Evolutionary conservation across 2,888 invertebrate species (phyloP).

Genomic region (Lasioglossum zephyrum): DNA sequence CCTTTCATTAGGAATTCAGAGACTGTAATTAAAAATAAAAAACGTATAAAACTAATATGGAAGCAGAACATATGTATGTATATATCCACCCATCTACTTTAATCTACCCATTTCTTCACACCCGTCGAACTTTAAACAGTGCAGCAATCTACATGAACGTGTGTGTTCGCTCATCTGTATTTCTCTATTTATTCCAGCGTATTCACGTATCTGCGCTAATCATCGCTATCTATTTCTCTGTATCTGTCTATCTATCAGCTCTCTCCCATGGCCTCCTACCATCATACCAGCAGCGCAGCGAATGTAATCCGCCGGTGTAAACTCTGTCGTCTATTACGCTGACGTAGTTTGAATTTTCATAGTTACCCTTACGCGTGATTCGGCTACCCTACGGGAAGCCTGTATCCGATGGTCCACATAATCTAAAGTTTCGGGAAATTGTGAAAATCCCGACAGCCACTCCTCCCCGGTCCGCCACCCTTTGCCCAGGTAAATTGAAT

Average conservation of each 20-base stretch:
- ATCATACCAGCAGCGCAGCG: background rate
- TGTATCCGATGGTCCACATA: slow-evolving; percentile 42
- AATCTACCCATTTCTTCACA: background rate
- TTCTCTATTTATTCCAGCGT: background rate
- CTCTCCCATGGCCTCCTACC: background rate
- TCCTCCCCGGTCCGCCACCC: too few species aligned
- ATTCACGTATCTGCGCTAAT: background rate
- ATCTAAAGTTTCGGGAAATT: slow-evolving; percentile 55
- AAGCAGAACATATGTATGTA: too few species aligned
- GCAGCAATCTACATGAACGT: background rate
- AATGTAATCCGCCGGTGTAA: slow-evolving; percentile 47
- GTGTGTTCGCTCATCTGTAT: background rate
- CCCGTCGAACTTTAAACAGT: background rate
- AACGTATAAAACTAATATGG: too few species aligned
- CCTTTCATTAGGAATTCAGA: too few species aligned
- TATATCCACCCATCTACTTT: background rate
- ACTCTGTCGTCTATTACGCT: slow-evolving; percentile 58
- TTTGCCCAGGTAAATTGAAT: slow-evolving; percentile 37
- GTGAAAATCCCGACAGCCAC: slow-evolving; percentile 29
- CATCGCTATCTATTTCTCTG: background rate
- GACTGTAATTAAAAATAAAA: too few species aligned
- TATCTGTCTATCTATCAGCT: slow-evolving; percentile 19
- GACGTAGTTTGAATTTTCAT: slow-evolving; percentile 62
- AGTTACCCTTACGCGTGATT: slow-evolving; percentile 50
- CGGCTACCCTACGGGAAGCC: slow-evolving; percentile 1